Conservation (phyloP, 92 coral and sea anemone species). For the Parazoanthus atlanticus region DNA sequence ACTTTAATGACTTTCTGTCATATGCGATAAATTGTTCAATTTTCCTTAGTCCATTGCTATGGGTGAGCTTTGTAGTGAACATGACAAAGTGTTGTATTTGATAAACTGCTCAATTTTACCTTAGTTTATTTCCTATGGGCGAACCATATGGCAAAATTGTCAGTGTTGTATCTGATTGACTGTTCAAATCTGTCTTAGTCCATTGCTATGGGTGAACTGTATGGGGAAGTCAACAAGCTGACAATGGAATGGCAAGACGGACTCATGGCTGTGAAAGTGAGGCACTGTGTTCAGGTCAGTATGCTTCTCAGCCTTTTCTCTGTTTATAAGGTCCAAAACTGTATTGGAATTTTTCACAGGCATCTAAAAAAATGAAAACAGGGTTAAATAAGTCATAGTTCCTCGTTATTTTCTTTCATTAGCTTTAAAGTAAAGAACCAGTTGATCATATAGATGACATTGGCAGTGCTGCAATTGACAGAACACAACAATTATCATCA, state of each 20-base stretch:
- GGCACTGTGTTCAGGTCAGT: constrained; percentile 93
- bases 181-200: constrained; percentile 55
- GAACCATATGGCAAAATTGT: too few species aligned
- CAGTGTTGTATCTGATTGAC: too few species aligned
- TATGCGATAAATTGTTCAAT: too few species aligned
- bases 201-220: constrained; percentile 95
- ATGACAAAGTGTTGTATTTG: not conserved
- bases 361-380: not conserved
- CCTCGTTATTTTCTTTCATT: too few species aligned
- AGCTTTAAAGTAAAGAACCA: too few species aligned
- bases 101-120: not conserved
- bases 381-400: too few species aligned
- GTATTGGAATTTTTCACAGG: not conserved
- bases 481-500: too few species aligned
- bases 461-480: too few species aligned
- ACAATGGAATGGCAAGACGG: constrained; percentile 99
- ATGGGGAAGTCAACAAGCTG: constrained; percentile 95
- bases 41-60: too few species aligned
- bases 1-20: too few species aligned
- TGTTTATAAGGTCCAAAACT: not conserved
- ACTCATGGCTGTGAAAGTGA: constrained; percentile 93
- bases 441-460: too few species aligned
- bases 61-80: too few species aligned
- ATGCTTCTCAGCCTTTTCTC: not conserved
- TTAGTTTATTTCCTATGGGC: not conserved